phyloP scores from a whole-genome alignment of 2,113 vertebrate species.

The Psophia crepitans region DNA sequence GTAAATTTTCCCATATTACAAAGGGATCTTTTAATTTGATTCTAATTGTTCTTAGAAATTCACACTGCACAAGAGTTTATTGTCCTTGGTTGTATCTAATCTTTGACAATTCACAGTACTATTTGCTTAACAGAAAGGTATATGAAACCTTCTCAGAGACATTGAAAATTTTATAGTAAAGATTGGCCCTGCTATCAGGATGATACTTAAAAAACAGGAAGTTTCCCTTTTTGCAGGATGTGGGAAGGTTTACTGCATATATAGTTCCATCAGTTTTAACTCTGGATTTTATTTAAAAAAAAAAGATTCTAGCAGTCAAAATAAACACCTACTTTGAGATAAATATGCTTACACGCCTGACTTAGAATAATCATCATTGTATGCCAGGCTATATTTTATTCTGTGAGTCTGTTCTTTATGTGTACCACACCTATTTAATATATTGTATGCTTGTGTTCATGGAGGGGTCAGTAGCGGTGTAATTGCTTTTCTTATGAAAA shows the following conservation, averaged over 20 bases:
- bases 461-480: not conserved
- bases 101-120: not conserved
- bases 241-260: not conserved
- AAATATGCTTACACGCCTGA: not conserved
- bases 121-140: not conserved
- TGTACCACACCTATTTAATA: not conserved
- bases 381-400: not conserved
- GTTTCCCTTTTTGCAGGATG: not conserved
- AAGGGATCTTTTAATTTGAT: not conserved
- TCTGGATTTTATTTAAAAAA: not conserved
- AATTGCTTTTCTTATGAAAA: not conserved
- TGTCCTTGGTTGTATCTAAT: not conserved
- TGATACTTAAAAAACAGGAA: not conserved
- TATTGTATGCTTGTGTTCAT: not conserved
- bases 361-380: not conserved
- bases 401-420: not conserved
- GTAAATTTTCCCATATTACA: not conserved
- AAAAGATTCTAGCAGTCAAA: not conserved
- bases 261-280: not conserved
- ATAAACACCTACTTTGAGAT: not conserved
- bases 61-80: not conserved
- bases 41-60: not conserved
- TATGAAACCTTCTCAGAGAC: not conserved
- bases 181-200: rapidly evolving
- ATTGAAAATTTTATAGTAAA: not conserved